Percentiles rank a stretch among this genome's conserved stretches.
Conservation (phyloP, 2,797 vertebrate species). For the Enteromius radiatus region DNA sequence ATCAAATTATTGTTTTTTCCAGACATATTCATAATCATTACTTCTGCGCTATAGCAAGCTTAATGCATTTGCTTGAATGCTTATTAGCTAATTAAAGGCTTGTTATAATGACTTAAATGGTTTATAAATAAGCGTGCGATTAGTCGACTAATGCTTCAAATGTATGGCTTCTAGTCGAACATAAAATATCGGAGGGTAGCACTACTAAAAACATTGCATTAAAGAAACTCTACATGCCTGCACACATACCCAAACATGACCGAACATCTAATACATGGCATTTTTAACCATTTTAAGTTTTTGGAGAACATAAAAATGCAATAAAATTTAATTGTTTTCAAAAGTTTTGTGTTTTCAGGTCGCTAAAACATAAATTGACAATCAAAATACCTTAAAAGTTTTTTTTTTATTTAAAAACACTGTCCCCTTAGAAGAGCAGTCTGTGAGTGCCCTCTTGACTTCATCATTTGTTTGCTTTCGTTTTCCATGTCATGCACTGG, state of each 20-base stretch:
- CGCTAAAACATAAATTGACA: neutral
- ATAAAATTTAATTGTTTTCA: too few relatives aligned
- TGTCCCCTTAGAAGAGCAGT: neutral
- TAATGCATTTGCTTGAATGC: too few relatives aligned
- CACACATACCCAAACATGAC: neutral
- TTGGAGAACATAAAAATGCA: neutral
- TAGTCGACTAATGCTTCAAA: too few relatives aligned
- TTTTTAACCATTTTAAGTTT: neutral
- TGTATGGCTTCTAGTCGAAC: too few relatives aligned
- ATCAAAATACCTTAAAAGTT: neutral
- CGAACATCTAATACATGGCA: neutral
- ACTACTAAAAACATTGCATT: neutral
- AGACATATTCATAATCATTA: too few relatives aligned
- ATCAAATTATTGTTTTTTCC: too few relatives aligned
- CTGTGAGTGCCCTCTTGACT: neutral
- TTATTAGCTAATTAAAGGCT: too few relatives aligned
- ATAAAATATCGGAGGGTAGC: too few relatives aligned
- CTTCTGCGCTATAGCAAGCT: too few relatives aligned
- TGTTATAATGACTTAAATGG: too few relatives aligned
- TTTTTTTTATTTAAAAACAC: neutral
- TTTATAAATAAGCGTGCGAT: too few relatives aligned
- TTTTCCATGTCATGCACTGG: neutral
- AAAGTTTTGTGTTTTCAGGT: neutral
- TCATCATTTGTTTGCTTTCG: neutral
- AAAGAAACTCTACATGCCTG: neutral